Evolutionary conservation across 2,888 invertebrate genomes (phyloP), one percentile per base, ranked within the genome.

Genomic region (Tetranychus piercei): DNA sequence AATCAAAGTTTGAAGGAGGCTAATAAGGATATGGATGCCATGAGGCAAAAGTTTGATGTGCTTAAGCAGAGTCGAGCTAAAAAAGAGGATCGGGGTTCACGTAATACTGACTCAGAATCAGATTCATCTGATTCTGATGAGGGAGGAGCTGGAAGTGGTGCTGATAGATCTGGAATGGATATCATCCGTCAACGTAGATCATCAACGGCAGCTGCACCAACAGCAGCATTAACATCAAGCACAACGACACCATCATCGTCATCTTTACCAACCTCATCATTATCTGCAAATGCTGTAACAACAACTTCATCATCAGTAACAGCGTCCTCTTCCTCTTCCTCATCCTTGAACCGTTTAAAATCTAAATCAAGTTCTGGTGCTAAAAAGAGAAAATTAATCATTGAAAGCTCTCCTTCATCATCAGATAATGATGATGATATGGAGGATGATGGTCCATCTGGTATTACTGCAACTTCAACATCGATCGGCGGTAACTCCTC

Each of bases 11-110:
- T 77, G 20, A 78, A 78, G 71, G 77, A 77, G 74, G 92, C 93
- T 83, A 91, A 20, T 67, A 64, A 91, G 81, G 92, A 92, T 82
- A 90, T 92, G 82, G 91, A 91, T 81, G 88, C 78, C 45, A 86
- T 89, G 0, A 88, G 92, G 82, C 88, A 90, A 82, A 92, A 92
- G 83, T 93, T 93, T 81, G 89, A 89, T 79, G 90, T 91, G 80
- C 81, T 93, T 76, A 92, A 93, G 81, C 90, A 92, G 82, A 79
- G 78, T 72, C 78, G 80, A 69, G 86, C 85, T 79, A 86, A 87
- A 55, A 85, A 86, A 15, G 77, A 77, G 67, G 76, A 77, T n/a
- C 77, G 78, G 71, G 43, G 65, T 64, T 11, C 18, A 15, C 74
- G 74, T 18, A 79, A 80, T 75, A 78, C 78, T 75, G 79, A 79